These are phyloP conservation scores for Heliconius eleuchia DNA, from an alignment of 1,140 invertebrate species.

Conservation along the genomic window DNA sequence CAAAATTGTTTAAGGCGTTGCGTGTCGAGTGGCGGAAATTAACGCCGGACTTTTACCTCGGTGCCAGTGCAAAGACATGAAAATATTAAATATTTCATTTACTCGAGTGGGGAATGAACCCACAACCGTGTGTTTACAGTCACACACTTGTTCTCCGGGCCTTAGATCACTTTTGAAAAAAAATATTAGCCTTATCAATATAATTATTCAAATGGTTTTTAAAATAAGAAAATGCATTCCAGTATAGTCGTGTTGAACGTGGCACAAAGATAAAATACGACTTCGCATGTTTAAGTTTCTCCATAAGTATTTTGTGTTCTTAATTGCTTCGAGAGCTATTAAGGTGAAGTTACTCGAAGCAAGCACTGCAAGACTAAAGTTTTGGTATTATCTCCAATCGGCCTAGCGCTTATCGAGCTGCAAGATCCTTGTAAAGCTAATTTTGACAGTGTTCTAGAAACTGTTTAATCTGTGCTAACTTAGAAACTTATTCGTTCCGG, in stretches of 20 bases:
- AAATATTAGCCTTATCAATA: too few species aligned
- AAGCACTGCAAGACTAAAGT: conserved; percentile 29
- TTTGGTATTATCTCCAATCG: conserved; percentile 42
- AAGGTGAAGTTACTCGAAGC: conserved; percentile 29
- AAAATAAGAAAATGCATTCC: neutral
- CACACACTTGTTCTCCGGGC: too few species aligned
- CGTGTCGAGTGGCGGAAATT: too few species aligned
- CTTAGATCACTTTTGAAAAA: too few species aligned
- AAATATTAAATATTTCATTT: too few species aligned
- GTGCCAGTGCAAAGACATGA: too few species aligned
- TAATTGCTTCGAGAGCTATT: conserved; percentile 35
- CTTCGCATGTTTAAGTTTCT: conserved; percentile 16
- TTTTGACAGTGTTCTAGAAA: conserved; percentile 24
- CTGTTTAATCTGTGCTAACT: neutral
- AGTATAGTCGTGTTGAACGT: neutral
- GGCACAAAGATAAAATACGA: neutral
- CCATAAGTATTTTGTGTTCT: conserved; percentile 29
- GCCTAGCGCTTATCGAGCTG: conserved; percentile 39
- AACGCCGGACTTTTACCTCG: too few species aligned
- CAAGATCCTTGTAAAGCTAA: conserved; percentile 37
- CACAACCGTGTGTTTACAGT: too few species aligned
- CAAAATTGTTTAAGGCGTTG: too few species aligned
- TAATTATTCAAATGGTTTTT: neutral
- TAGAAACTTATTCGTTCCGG: neutral
- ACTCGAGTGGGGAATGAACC: too few species aligned